These are phyloP conservation scores for Tipula helvola DNA, from an alignment of 2,888 invertebrate species.

Conservation along the genomic window DNA sequence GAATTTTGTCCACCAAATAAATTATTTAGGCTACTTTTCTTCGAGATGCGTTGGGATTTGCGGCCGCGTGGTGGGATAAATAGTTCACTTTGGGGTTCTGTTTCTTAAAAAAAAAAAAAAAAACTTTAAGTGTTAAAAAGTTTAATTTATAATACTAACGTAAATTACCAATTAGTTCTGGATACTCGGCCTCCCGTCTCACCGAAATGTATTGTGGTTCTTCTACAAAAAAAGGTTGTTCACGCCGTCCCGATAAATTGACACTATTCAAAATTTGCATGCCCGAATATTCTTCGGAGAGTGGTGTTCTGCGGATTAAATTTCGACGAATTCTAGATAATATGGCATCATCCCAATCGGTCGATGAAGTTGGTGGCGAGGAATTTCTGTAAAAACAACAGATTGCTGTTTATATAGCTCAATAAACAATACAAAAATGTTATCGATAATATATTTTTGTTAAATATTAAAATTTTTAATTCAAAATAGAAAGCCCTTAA, in stretches of 20 bases:
- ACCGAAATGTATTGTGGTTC: slow-evolving; percentile 31
- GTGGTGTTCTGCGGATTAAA: slow-evolving; percentile 8
- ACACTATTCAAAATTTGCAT: slow-evolving; percentile 29
- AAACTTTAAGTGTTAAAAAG: not conserved
- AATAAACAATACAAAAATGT: not conserved
- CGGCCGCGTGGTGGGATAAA: slow-evolving; percentile 34
- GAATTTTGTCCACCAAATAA: not conserved
- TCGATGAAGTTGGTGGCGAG: not conserved
- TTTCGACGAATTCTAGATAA: not conserved
- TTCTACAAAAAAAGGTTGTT: slow-evolving; percentile 29
- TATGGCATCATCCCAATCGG: not conserved
- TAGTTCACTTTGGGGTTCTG: not conserved
- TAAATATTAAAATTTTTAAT: not conserved
- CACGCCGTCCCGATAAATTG: slow-evolving; percentile 29
- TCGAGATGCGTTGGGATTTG: slow-evolving; percentile 21
- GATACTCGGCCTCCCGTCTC: slow-evolving; percentile 21
- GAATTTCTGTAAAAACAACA: not conserved
- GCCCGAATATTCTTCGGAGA: slow-evolving; percentile 25
- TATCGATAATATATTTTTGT: not conserved
- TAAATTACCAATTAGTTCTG: slow-evolving; percentile 11
- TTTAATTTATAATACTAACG: not conserved
- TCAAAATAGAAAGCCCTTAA: not conserved
- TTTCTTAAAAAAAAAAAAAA: not conserved
- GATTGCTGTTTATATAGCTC: not conserved
- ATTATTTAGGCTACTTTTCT: not conserved